phyloP scores from a whole-genome alignment of 2,113 vertebrate genomes.

The Rhineura floridana region DNA sequence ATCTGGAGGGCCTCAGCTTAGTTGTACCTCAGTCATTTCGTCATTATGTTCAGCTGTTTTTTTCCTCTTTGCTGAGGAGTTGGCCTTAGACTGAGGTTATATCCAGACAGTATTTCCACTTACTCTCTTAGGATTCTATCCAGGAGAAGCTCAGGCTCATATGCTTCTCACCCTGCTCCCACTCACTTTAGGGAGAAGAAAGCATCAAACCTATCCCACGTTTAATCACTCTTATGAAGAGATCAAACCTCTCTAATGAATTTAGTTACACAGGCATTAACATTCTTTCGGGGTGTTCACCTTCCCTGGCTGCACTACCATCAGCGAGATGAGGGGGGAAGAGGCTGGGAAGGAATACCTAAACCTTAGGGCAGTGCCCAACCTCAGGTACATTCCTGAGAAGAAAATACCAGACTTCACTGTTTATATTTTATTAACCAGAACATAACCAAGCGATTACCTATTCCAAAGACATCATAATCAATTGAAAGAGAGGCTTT shows the following conservation, averaged over 20 bases:
- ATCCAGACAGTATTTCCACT: neutral
- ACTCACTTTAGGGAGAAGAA: neutral
- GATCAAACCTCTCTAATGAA: no score
- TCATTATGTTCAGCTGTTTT: conserved; percentile 32
- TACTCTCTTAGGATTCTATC: no score
- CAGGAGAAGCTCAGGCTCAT: neutral
- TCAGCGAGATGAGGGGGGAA: neutral
- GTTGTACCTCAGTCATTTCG: conserved; percentile 37
- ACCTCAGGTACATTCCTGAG: neutral
- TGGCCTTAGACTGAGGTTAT: neutral
- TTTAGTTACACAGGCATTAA: no score
- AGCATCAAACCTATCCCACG: neutral
- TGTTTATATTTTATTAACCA: neutral
- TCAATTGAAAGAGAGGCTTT: neutral
- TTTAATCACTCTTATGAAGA: no score
- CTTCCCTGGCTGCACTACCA: no score
- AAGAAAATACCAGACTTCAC: neutral
- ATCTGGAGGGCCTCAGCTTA: no score
- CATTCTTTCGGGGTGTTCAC: no score
- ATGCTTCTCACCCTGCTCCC: neutral
- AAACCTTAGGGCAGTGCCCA: neutral
- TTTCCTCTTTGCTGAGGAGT: no score
- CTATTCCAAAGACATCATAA: neutral
- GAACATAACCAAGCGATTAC: neutral
- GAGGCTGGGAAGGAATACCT: no score